phyloP scores from a whole-genome alignment of 1,140 invertebrate genomes.

The Asobara japonica region DNA sequence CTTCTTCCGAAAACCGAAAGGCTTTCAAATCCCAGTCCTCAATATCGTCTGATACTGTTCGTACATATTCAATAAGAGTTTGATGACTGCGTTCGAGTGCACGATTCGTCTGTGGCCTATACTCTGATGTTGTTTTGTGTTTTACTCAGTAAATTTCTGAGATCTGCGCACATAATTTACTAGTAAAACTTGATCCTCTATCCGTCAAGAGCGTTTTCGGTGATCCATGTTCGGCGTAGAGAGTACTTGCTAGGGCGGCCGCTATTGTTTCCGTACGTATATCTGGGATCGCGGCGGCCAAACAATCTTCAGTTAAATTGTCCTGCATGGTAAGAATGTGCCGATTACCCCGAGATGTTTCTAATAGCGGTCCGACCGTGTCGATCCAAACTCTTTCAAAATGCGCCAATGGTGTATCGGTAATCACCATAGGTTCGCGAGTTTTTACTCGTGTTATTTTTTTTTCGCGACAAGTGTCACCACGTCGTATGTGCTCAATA shows the following conservation, averaged over 20 bases:
- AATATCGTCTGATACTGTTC: not conserved
- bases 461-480: not conserved
- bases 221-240: slow-evolving; percentile 37
- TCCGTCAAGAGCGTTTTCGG: slow-evolving; percentile 46
- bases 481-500: not conserved
- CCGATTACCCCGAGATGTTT: not conserved
- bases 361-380: slow-evolving; percentile 9
- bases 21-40: not conserved
- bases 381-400: slow-evolving; percentile 31
- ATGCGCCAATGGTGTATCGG: not conserved
- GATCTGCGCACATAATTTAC: slow-evolving; percentile 40
- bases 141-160: slow-evolving; percentile 40
- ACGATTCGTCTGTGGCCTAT: slow-evolving; percentile 28
- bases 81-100: slow-evolving; percentile 21
- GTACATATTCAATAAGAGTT: slow-evolving; percentile 1
- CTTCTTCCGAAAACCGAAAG: slow-evolving; percentile 17
- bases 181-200: slow-evolving; percentile 42
- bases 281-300: slow-evolving; percentile 38
- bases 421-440: not conserved
- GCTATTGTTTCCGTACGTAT: slow-evolving; percentile 41
- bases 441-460: not conserved
- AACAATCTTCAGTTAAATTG: slow-evolving; percentile 47
- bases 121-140: slow-evolving; percentile 17
- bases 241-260: slow-evolving; percentile 27
- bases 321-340: slow-evolving; percentile 44